Percentiles rank a stretch among this genome's conserved stretches.
phyloP scores from a whole-genome alignment of 1,140 invertebrate species.

The Hypsibius dujardini region DNA sequence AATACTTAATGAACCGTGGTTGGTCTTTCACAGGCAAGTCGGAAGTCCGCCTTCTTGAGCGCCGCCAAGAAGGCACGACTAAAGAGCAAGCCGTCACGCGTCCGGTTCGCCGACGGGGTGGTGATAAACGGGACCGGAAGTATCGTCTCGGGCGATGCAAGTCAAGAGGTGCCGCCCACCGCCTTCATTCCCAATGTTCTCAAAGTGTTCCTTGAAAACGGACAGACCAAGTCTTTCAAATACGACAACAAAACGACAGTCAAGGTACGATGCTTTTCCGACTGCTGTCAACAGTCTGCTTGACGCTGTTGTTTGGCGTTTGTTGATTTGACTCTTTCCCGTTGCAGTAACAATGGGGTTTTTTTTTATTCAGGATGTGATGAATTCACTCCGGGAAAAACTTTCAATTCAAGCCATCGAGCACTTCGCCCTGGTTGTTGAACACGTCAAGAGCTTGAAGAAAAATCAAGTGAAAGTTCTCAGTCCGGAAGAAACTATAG shows the following conservation, averaged over 20 bases:
- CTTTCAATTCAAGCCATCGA: slow-evolving; percentile 57
- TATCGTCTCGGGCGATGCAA: slow-evolving; percentile 25
- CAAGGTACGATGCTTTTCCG: slow-evolving; percentile 30
- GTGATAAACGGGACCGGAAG: slow-evolving; percentile 53
- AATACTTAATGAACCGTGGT: slow-evolving; percentile 1
- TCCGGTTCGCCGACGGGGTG: slow-evolving; percentile 68
- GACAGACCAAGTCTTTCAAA: slow-evolving; percentile 88
- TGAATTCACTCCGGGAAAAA: slow-evolving; percentile 64
- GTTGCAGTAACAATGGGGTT: no score
- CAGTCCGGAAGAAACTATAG: slow-evolving; percentile 59
- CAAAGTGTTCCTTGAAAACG: slow-evolving; percentile 75
- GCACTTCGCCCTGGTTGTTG: slow-evolving; percentile 68
- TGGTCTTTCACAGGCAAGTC: slow-evolving; percentile 36
- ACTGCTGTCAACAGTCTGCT: neutral
- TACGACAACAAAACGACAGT: slow-evolving; percentile 76
- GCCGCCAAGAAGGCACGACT: slow-evolving; percentile 65
- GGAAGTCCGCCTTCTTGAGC: slow-evolving; percentile 64
- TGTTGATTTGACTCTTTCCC: no score
- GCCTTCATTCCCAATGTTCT: slow-evolving; percentile 75
- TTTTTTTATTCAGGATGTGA: slow-evolving; percentile 46
- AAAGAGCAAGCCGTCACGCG: slow-evolving; percentile 58
- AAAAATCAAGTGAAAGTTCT: slow-evolving; percentile 64
- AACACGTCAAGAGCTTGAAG: slow-evolving; percentile 66
- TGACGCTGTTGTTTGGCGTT: no score
- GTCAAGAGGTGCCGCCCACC: slow-evolving; percentile 24